Evolutionary conservation across 2,888 invertebrate genomes (phyloP).

Genomic region (Drosophila merina): DNA sequence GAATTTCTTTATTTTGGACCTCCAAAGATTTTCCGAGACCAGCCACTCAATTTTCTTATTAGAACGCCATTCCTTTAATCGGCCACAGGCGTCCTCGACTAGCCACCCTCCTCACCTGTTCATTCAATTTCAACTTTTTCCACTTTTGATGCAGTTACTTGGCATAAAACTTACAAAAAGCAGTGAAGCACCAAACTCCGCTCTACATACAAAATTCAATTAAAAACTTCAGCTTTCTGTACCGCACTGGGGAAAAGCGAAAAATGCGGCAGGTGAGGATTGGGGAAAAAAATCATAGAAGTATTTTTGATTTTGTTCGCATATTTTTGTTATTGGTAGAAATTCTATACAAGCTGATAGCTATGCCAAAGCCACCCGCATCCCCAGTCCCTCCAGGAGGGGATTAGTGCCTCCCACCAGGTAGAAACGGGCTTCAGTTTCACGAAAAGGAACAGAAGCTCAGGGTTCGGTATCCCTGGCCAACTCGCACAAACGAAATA

Average conservation of each 20-base stretch:
- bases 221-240: constrained; percentile 48
- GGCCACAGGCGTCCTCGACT: constrained; percentile 4
- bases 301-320: constrained; percentile 48
- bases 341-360: constrained; percentile 38
- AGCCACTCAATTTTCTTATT: constrained; percentile 36
- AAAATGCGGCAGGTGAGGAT: not conserved
- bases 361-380: constrained; percentile 5
- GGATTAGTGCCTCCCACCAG: constrained; percentile 31
- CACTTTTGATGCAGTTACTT: constrained; percentile 47
- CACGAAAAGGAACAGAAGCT: constrained; percentile 10
- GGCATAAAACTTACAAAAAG: constrained; percentile 41
- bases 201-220: constrained; percentile 49
- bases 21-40: not conserved
- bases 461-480: constrained; percentile 21
- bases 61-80: constrained; percentile 18
- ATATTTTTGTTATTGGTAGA: constrained; percentile 44
- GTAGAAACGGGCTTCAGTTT: not conserved
- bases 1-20: not conserved
- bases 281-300: constrained; percentile 46
- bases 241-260: not conserved
- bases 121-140: constrained; percentile 44
- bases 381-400: not conserved
- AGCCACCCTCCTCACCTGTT: constrained; percentile 2
- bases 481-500: constrained; percentile 69
- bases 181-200: constrained; percentile 21